phyloP scores from a whole-genome alignment of 2,888 invertebrate genomes.

The Halocaridina rubra region DNA sequence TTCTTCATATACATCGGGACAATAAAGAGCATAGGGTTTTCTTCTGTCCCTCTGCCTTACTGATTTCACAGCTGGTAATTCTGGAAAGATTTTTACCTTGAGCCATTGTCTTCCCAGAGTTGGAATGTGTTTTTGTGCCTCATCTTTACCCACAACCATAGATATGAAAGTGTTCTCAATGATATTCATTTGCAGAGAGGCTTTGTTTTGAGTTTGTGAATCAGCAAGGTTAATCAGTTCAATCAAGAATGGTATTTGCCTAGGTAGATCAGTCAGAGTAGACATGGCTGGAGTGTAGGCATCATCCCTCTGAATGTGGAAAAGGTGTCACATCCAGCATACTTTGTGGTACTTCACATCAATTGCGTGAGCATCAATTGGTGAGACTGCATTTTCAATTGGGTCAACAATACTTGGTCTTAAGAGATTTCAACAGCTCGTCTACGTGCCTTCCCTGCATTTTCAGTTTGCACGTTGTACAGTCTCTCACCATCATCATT shows the following conservation, averaged over 20 bases:
- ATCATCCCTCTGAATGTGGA: no score
- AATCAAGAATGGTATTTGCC: not conserved
- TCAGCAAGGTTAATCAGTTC: not conserved
- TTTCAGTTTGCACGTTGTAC: not conserved
- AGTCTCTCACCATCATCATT: not conserved
- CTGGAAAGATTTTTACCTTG: not conserved
- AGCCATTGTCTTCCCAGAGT: not conserved
- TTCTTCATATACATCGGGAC: not conserved
- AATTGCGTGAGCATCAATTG: not conserved
- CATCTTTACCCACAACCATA: not conserved
- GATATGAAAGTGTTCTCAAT: no score
- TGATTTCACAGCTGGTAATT: not conserved
- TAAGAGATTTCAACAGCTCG: not conserved
- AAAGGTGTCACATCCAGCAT: not conserved
- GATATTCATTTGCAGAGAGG: no score
- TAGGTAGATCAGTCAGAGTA: not conserved
- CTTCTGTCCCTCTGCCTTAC: conserved; percentile 2
- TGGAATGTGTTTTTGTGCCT: conserved; percentile 1
- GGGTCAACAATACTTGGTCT: not conserved
- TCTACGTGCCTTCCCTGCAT: not conserved
- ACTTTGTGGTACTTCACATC: not conserved
- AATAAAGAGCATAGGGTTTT: not conserved
- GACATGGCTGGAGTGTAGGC: not conserved
- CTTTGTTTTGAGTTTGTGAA: no score
- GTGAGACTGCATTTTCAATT: not conserved